Evolutionary conservation across 2,888 invertebrate species (phyloP).

Genomic region (Lasioglossum figueresi): DNA sequence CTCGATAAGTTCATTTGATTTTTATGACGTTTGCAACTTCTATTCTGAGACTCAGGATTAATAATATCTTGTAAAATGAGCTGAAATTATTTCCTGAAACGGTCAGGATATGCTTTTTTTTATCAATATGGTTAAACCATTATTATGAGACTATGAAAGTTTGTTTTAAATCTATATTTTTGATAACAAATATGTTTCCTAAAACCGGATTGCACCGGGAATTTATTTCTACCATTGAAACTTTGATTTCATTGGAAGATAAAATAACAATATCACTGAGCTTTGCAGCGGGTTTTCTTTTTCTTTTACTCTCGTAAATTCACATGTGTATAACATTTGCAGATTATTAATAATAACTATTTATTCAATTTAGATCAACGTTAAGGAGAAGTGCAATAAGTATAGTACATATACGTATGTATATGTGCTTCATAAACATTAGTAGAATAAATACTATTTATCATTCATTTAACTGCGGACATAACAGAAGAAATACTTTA

Average conservation of each 20-base stretch:
- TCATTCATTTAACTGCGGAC: not conserved
- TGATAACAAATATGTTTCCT: not conserved
- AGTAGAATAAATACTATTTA: not conserved
- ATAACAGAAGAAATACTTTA: not conserved
- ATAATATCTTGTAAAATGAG: not conserved
- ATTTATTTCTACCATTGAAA: not conserved
- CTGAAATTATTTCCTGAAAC: not conserved
- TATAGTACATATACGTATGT: not conserved
- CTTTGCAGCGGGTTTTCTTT: not conserved
- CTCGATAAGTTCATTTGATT: not conserved
- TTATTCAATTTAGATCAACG: not conserved
- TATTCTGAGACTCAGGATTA: not conserved
- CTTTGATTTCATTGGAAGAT: not conserved
- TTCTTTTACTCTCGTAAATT: not conserved
- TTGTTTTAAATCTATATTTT: not conserved
- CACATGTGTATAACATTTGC: not conserved
- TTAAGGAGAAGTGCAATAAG: not conserved
- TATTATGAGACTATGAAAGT: not conserved
- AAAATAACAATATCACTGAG: not conserved
- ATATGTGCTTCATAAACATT: not conserved
- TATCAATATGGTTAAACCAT: not conserved
- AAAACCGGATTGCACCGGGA: not conserved
- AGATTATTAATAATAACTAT: not conserved
- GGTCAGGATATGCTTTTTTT: not conserved
- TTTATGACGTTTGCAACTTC: not conserved